phyloP scores from a whole-genome alignment of 1,140 invertebrate species.

The Drosophila rufa region DNA sequence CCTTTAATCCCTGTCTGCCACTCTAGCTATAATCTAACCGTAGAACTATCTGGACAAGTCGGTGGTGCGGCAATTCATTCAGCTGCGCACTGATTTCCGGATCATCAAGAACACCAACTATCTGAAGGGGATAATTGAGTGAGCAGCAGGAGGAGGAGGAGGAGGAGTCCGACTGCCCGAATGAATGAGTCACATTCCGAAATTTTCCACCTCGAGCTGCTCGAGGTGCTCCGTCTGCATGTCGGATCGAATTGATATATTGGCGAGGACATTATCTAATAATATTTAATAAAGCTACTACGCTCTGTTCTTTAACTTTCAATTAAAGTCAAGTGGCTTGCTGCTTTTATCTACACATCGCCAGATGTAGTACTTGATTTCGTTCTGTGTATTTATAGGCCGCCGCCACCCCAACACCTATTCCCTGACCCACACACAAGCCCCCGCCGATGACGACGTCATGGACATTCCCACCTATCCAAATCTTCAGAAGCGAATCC shows the following conservation, averaged over 20 bases:
- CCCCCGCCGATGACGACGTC: constrained; percentile 17
- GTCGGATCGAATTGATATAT: constrained; percentile 43
- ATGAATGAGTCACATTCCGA: constrained; percentile 71
- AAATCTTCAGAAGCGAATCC: constrained; percentile 15
- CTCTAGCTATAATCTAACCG: constrained; percentile 57
- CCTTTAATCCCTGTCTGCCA: not conserved
- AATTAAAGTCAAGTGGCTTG: constrained; percentile 69
- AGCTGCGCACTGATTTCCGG: constrained; percentile 92
- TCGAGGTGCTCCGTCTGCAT: constrained; percentile 24
- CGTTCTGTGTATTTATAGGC: constrained; percentile 20
- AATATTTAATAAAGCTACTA: constrained; percentile 49
- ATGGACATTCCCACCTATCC: constrained; percentile 16
- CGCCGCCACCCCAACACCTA: constrained; percentile 25
- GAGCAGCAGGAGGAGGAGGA: constrained; percentile 20
- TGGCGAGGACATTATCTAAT: constrained; percentile 50
- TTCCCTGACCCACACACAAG: constrained; percentile 24
- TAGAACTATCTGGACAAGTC: constrained; percentile 95
- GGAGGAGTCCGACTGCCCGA: constrained; percentile 4
- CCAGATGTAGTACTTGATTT: constrained; percentile 20
- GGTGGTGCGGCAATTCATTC: constrained; percentile 96
- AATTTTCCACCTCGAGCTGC: constrained; percentile 32
- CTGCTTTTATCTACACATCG: constrained; percentile 61
- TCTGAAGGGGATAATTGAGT: constrained; percentile 81
- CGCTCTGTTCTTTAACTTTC: constrained; percentile 53
- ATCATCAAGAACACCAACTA: constrained; percentile 81